phyloP scores from a whole-genome alignment of 2,797 vertebrate genomes.

The Acanthurus tractus region DNA sequence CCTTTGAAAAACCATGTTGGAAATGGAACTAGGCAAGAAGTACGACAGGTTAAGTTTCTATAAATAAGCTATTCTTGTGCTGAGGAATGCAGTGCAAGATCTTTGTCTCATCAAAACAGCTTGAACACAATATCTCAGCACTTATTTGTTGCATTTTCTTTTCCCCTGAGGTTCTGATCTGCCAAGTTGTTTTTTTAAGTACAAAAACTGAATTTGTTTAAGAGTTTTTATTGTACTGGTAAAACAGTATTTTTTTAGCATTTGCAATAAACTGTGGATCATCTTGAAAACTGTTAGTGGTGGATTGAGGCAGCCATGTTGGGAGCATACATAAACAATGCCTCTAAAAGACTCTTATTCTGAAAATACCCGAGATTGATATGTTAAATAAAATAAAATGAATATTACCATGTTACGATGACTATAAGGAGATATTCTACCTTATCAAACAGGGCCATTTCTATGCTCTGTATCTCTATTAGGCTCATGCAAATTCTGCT shows the following conservation, averaged over 20 bases:
- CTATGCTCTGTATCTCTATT: background rate
- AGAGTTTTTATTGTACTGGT: background rate
- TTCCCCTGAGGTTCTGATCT: too few species aligned
- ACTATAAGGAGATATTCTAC: slow-evolving; percentile 22
- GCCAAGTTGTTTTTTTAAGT: too few species aligned
- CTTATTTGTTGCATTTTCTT: background rate
- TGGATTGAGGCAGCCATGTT: background rate
- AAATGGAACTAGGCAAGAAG: background rate
- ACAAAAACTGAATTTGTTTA: background rate
- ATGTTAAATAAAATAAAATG: slow-evolving; percentile 20
- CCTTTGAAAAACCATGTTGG: background rate
- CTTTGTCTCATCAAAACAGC: background rate
- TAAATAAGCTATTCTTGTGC: background rate
- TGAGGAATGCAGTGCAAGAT: background rate
- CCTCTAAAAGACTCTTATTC: background rate
- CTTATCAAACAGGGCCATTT: slow-evolving; percentile 12
- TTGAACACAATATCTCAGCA: background rate
- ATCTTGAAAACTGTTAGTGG: background rate
- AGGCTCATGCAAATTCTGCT: background rate
- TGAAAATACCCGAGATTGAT: slow-evolving; percentile 24
- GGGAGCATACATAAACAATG: background rate
- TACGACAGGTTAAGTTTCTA: background rate
- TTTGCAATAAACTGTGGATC: background rate
- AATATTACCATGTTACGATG: background rate
- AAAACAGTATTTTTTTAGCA: background rate